phyloP scores from a whole-genome alignment of 2,888 invertebrate species.

The Drepanosiphum platanoidis region DNA sequence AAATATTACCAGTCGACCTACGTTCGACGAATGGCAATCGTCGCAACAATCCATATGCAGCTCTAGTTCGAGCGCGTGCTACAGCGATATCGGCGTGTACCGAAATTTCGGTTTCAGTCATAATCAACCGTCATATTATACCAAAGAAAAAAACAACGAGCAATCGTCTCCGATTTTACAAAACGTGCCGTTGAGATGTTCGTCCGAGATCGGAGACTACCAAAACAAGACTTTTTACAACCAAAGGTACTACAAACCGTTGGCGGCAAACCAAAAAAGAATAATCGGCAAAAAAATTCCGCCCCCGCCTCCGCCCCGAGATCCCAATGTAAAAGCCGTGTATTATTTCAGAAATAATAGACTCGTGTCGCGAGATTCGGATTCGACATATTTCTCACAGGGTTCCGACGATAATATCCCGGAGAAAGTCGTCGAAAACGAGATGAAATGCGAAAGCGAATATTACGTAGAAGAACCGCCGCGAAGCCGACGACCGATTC shows the following conservation, averaged over 20 bases:
- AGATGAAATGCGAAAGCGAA: conserved; percentile 13
- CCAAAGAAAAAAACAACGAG: not conserved
- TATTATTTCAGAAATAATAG: conserved; percentile 67
- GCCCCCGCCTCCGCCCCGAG: conserved; percentile 83
- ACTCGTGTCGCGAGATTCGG: conserved; percentile 64
- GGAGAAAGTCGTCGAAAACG: not conserved
- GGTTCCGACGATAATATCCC: conserved; percentile 67
- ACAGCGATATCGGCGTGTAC: conserved; percentile 31
- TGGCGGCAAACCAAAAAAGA: not conserved
- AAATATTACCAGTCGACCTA: not conserved
- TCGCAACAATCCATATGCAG: conserved; percentile 49
- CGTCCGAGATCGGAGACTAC: conserved; percentile 38
- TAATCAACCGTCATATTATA: not conserved
- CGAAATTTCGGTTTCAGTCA: not conserved
- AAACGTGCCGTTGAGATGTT: conserved; percentile 14
- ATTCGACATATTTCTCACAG: conserved; percentile 70
- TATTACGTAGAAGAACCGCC: conserved; percentile 60
- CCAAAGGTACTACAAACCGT: not conserved
- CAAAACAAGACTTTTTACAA: not conserved
- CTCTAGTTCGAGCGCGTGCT: conserved; percentile 37
- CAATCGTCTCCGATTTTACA: not conserved
- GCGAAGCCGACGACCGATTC: conserved; percentile 66
- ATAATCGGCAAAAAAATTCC: conserved; percentile 68
- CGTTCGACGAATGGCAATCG: conserved; percentile 38
- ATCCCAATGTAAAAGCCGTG: conserved; percentile 74